Evolutionary conservation across 2,113 vertebrate species (phyloP).

Genomic region (Sialia sialis): DNA sequence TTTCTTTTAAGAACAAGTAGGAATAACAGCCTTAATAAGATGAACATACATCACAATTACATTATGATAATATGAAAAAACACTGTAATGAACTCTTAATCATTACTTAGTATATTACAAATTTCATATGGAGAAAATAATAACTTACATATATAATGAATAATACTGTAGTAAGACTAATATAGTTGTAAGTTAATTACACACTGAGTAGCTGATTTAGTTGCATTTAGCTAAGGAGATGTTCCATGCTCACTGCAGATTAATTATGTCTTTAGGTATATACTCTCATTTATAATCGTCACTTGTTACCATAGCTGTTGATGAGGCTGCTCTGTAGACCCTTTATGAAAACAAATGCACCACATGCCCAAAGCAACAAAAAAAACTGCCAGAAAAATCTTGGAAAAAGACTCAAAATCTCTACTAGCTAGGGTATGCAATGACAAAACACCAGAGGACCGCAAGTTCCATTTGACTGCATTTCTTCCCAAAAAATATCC

Average conservation of each 20-base stretch:
- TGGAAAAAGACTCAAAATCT: background rate
- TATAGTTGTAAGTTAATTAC: slow-evolving; percentile 70
- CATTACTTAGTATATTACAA: slow-evolving; percentile 67
- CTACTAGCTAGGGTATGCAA: background rate
- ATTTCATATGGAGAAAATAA: slow-evolving; percentile 64
- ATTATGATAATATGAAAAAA: slow-evolving; percentile 56
- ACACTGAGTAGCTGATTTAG: slow-evolving; percentile 67
- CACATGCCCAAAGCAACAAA: background rate
- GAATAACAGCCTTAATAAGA: slow-evolving; percentile 41
- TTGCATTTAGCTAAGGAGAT: slow-evolving; percentile 71
- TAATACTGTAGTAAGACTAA: slow-evolving; percentile 64
- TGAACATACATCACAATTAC: slow-evolving; percentile 62
- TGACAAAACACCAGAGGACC: background rate
- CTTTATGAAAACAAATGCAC: background rate
- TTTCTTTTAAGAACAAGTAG: slow-evolving; percentile 28
- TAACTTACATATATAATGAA: slow-evolving; percentile 66
- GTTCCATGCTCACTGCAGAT: slow-evolving; percentile 49
- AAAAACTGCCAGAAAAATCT: background rate
- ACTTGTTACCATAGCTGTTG: background rate
- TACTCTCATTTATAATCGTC: slow-evolving; percentile 57
- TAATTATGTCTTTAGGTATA: slow-evolving; percentile 66
- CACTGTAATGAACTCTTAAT: slow-evolving; percentile 64
- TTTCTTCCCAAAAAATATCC: background rate
- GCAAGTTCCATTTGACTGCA: background rate
- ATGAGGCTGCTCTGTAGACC: background rate